Evolutionary conservation across 2,888 invertebrate species (phyloP).

Genomic region (Micoletzkya japonica): DNA sequence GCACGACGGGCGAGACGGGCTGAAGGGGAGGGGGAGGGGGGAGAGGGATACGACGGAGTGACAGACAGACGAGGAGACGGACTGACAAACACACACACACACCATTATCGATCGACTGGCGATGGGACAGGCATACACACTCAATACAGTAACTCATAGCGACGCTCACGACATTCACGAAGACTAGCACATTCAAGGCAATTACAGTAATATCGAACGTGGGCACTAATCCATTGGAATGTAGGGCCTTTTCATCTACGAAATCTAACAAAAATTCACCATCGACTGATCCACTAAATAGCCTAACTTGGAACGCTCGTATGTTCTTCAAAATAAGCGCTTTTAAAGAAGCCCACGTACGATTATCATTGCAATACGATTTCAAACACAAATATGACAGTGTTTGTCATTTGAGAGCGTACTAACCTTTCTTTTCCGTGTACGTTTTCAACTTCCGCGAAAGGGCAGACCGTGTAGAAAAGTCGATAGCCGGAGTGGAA

Average conservation of each 20-base stretch:
- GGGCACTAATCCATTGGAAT: no score
- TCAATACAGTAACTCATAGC: not conserved
- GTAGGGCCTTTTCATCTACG: no score
- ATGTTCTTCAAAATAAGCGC: no score
- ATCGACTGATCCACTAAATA: no score
- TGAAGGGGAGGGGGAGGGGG: no score
- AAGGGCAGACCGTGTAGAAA: conserved; percentile 11
- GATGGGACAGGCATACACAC: not conserved
- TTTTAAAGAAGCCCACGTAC: no score
- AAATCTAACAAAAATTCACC: no score
- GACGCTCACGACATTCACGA: conserved; percentile 4
- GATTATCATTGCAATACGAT: no score
- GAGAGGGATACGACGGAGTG: conserved; percentile 4
- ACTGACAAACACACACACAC: not conserved
- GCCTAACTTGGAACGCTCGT: not conserved
- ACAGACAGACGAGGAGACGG: not conserved
- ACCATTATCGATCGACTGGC: not conserved
- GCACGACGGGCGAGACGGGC: conserved; percentile 18
- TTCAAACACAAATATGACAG: no score
- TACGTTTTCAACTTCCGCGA: conserved; percentile 9
- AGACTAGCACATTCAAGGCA: not conserved
- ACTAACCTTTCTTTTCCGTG: conserved; percentile 24
- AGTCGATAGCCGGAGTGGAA: conserved; percentile 8
- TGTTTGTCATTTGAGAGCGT: not conserved
- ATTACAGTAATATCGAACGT: not conserved